Evolutionary conservation across 2,888 invertebrate species (phyloP).

Genomic region (Hypena proboscidalis): DNA sequence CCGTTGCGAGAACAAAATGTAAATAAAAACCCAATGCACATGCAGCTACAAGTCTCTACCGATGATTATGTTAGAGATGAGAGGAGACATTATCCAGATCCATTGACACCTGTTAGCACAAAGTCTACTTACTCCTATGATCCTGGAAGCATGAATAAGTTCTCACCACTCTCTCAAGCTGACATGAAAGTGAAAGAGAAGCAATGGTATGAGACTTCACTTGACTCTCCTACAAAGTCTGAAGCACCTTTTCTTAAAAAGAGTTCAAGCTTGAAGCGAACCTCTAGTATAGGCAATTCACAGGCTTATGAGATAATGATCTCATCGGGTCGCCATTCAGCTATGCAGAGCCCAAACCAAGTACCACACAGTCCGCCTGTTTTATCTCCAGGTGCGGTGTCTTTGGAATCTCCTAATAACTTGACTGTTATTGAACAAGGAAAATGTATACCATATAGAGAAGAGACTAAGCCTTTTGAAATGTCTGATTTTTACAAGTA

Average conservation of each 20-base stretch:
- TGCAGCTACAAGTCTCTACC: slow-evolving; percentile 77
- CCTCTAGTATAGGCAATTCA: slow-evolving; percentile 84
- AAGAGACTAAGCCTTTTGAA: slow-evolving; percentile 98
- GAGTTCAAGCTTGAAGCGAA: slow-evolving; percentile 79
- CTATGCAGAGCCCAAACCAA: slow-evolving; percentile 75
- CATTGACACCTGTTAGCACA: slow-evolving; percentile 75
- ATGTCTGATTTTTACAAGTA: slow-evolving; percentile 99
- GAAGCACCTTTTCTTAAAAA: slow-evolving; percentile 67
- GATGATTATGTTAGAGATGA: slow-evolving; percentile 71
- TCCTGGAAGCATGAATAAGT: slow-evolving; percentile 73
- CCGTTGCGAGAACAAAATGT: slow-evolving; percentile 73
- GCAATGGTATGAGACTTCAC: slow-evolving; percentile 89
- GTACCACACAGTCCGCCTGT: slow-evolving; percentile 69
- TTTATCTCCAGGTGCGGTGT: slow-evolving; percentile 79
- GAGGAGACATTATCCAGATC: slow-evolving; percentile 63
- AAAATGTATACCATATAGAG: slow-evolving; percentile 95
- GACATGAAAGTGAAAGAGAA: slow-evolving; percentile 84
- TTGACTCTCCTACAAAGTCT: slow-evolving; percentile 84
- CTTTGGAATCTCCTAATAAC: slow-evolving; percentile 92
- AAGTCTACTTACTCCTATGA: slow-evolving; percentile 77
- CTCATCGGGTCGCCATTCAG: slow-evolving; percentile 74
- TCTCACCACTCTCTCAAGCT: slow-evolving; percentile 71
- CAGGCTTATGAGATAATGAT: slow-evolving; percentile 79
- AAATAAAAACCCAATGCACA: slow-evolving; percentile 68
- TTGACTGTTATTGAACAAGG: slow-evolving; percentile 94